These are phyloP conservation scores for Austrofundulus limnaeus DNA, from an alignment of 2,113 vertebrate species.

Conservation along the genomic window DNA sequence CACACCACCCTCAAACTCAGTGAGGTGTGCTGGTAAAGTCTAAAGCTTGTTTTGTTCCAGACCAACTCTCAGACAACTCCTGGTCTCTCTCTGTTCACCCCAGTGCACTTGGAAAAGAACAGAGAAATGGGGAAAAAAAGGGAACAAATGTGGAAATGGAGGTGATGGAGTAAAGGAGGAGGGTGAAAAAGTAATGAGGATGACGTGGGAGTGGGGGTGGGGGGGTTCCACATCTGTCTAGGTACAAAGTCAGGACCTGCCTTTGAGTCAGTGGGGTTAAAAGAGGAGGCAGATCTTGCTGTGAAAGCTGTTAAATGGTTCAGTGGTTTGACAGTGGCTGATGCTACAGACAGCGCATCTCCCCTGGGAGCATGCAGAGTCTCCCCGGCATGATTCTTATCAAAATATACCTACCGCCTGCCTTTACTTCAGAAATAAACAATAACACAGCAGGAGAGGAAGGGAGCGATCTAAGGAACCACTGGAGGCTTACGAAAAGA, in stretches of 20 bases:
- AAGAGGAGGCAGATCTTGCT: constrained; percentile 73
- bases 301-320: constrained; percentile 83
- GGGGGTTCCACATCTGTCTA: constrained; percentile 71
- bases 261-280: constrained; percentile 76
- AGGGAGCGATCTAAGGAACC: constrained; percentile 58
- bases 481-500: constrained; percentile 64
- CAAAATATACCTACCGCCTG: constrained; percentile 72
- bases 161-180: constrained; percentile 23
- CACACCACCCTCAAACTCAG: constrained; percentile 46
- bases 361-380: constrained; percentile 66
- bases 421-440: constrained; percentile 65
- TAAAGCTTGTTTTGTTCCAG: constrained; percentile 74
- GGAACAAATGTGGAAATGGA: constrained; percentile 32
- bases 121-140: constrained; percentile 47
- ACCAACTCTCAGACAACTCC: constrained; percentile 66
- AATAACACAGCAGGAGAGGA: constrained; percentile 70
- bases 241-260: constrained; percentile 73
- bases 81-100: constrained; percentile 59
- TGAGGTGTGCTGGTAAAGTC: constrained; percentile 71
- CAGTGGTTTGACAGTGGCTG: constrained; percentile 82
- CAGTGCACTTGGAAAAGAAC: constrained; percentile 70
- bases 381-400: constrained; percentile 70
- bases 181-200: not conserved
- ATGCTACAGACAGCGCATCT: constrained; percentile 76
- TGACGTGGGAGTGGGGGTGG: constrained; percentile 3